Evolutionary conservation across 2,888 invertebrate species (phyloP), one percentile per base, ranked within the genome.

Genomic region (Limenitis camilla): DNA sequence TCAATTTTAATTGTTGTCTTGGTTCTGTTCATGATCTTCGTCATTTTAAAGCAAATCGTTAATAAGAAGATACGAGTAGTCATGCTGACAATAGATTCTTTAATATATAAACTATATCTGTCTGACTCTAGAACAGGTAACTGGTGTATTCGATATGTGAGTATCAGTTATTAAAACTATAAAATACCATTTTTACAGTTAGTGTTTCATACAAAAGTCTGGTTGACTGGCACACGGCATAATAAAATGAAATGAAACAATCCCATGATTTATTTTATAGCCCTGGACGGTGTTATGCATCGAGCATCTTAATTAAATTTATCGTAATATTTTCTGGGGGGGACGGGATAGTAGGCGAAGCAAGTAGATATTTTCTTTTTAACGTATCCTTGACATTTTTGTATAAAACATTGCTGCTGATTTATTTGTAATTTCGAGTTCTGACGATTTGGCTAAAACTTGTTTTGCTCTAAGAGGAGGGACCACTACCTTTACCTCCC

Each of bases 181-280:
- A 56, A 77, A 78, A 72, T 69, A 71, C 63, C 63, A 62, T 71
- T 79, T 80, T 77, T 79, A 80, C 75, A 71, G 71, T 75, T 68
- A 65, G 66, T 69, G 69, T 68, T 74, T 72, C 67, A 73, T 69
- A 72, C 71, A 68, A 72, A 73, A 73, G 71, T 69, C 69, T 65
- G 65, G 61, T 71, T 79, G 80, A 79, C 79, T 68, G 76, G 76
- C 74, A 72, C 69, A 66, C 71, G 62, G 72, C 62, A 75, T 78
- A 79, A 83, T 82, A 81, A 81, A 83, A 82, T 80, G 76, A 73
- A 79, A 83, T 82, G 80, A 81, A 81, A 82, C 81, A 80, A 81
- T 82, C 72, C 76, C 61, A 69, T 82, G 84, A 84, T 83, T 84
- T 83, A 84, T 83, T 80, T 77, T 74, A 76, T 73, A 72, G 68